Percentiles rank a stretch among this genome's conserved stretches.
Evolutionary conservation across 2,113 vertebrate species (phyloP).

Genomic region (Nothocercus nigrocapillus): DNA sequence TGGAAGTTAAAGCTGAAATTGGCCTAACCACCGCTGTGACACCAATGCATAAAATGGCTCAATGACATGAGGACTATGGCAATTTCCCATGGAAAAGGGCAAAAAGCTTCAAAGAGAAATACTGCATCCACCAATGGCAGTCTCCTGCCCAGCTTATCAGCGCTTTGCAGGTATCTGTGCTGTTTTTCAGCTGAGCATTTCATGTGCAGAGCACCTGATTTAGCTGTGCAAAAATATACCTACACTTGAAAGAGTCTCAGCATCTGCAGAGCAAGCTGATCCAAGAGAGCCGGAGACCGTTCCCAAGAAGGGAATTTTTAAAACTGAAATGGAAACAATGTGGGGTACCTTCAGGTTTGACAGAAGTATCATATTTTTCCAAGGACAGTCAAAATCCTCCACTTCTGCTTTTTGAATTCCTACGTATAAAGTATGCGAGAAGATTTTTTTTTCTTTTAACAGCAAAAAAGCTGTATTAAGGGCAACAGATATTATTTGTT

Average conservation of each 20-base stretch:
- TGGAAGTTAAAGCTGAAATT: neutral
- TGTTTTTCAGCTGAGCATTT: neutral
- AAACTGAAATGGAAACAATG: neutral
- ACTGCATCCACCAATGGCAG: neutral
- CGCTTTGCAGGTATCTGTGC: neutral
- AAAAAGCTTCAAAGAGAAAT: neutral
- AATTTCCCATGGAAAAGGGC: neutral
- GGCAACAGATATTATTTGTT: neutral
- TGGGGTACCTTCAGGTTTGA: neutral
- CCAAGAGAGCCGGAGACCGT: neutral
- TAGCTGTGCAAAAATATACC: neutral
- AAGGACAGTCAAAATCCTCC: neutral
- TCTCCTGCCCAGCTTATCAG: neutral
- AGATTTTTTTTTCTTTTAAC: neutral
- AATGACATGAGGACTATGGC: neutral
- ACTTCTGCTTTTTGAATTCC: neutral
- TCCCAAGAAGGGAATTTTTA: neutral
- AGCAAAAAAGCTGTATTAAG: neutral
- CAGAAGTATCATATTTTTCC: neutral
- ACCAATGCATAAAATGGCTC: neutral
- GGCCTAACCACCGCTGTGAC: neutral
- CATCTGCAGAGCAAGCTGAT: neutral
- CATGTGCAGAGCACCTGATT: neutral
- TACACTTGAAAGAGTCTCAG: neutral
- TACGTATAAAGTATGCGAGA: neutral